phyloP scores from a whole-genome alignment of 2,113 vertebrate genomes.

The Marcusenius ussheri region DNA sequence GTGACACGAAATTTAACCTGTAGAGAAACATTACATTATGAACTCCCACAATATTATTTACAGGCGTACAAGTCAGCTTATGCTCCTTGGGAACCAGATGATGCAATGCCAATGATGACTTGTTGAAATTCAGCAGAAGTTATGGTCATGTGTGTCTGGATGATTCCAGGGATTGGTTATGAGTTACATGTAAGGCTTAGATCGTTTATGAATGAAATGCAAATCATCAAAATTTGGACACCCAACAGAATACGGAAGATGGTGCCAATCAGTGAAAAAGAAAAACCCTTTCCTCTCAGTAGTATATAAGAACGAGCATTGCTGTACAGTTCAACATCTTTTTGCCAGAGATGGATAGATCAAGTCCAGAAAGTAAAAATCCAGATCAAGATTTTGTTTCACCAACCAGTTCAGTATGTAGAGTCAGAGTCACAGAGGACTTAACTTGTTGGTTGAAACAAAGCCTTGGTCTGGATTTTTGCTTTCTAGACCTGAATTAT shows the following conservation, averaged over 20 bases:
- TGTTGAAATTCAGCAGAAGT: neutral
- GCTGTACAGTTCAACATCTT: neutral
- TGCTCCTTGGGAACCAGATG: neutral
- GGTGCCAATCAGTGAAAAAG: neutral
- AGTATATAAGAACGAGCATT: neutral
- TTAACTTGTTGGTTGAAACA: no score
- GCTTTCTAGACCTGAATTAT: no score
- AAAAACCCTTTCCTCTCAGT: neutral
- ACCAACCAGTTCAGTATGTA: no score
- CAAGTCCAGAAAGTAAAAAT: no score
- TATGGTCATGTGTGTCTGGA: neutral
- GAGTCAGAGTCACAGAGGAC: no score
- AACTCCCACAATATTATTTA: neutral
- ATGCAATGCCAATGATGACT: neutral
- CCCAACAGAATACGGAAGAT: neutral
- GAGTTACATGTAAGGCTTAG: neutral
- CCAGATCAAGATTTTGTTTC: no score
- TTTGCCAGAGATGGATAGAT: neutral
- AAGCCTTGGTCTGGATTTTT: no score
- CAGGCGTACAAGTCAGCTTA: neutral
- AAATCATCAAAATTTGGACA: neutral
- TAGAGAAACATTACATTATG: neutral
- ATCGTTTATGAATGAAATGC: neutral
- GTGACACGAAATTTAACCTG: conserved; percentile 91
- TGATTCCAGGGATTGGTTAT: neutral